phyloP scores from a whole-genome alignment of 2,888 invertebrate genomes.

The Mystacides longicornis region DNA sequence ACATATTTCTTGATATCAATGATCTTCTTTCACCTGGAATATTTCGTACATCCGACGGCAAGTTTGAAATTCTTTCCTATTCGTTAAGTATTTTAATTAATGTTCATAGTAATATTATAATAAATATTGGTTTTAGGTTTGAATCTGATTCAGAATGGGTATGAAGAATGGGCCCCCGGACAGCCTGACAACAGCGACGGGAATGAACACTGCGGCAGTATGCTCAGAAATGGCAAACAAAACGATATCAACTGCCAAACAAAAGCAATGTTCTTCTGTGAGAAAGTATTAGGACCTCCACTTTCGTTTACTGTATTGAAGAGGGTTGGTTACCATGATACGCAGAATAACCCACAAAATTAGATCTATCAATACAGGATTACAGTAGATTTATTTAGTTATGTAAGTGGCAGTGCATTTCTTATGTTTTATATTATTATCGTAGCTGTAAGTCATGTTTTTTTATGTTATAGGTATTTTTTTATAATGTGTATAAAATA shows the following conservation, averaged over 20 bases:
- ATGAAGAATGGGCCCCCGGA: conserved; percentile 13
- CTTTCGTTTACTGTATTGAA: neutral
- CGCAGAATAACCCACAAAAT: no score
- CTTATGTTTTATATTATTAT: no score
- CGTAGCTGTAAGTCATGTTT: no score
- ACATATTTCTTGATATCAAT: conserved; percentile 10
- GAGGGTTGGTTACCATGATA: neutral
- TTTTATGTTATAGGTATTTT: no score
- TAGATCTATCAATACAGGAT: no score
- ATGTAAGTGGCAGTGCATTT: no score
- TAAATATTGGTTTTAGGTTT: conserved; percentile 19
- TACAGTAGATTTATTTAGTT: no score
- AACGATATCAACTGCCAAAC: conserved; percentile 13
- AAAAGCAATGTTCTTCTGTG: conserved; percentile 20
- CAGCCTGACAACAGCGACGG: conserved; percentile 15
- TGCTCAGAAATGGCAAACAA: conserved; percentile 15
- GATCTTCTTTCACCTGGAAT: conserved; percentile 4
- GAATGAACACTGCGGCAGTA: conserved; percentile 18
- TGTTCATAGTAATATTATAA: no score
- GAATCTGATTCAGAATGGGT: conserved; percentile 17
- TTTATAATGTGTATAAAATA: no score
- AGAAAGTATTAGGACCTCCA: conserved; percentile 7
- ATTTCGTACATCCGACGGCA: conserved; percentile 1
- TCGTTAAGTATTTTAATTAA: no score
- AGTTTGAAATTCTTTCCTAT: no score